phyloP scores from a whole-genome alignment of 2,888 invertebrate genomes.

The Drosophila paranaensis region DNA sequence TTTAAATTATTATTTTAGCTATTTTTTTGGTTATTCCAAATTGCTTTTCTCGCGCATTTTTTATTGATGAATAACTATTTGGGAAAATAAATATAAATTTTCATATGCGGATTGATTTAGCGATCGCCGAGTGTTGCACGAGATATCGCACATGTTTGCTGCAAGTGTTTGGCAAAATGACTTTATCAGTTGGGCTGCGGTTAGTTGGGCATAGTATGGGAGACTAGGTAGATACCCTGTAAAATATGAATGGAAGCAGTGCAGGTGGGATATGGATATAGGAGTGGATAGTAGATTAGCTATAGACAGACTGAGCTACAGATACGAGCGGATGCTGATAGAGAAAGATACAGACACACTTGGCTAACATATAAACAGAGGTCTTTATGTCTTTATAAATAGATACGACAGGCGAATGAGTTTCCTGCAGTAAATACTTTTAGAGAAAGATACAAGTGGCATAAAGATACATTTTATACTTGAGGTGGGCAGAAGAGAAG shows the following conservation, averaged over 20 bases:
- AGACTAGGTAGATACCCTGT: background rate
- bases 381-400: background rate
- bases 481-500: no score
- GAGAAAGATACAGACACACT: background rate
- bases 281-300: no score
- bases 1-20: slow-evolving; percentile 36
- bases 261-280: background rate
- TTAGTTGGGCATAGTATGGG: background rate
- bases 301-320: background rate
- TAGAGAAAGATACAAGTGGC: no score
- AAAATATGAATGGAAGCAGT: background rate
- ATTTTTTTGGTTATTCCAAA: slow-evolving; percentile 14
- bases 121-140: slow-evolving; percentile 59
- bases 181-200: slow-evolving; percentile 10
- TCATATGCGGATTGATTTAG: slow-evolving; percentile 68
- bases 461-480: no score
- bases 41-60: slow-evolving; percentile 21
- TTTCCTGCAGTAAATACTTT: background rate
- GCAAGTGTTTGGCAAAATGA: background rate
- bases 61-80: slow-evolving; percentile 49
- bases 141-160: slow-evolving; percentile 69
- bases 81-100: slow-evolving; percentile 56
- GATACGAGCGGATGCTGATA: background rate
- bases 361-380: background rate
- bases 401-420: background rate